Evolutionary conservation across 2,888 invertebrate genomes (phyloP), one percentile per base, ranked within the genome.

Genomic region (Drosophila quinaria): DNA sequence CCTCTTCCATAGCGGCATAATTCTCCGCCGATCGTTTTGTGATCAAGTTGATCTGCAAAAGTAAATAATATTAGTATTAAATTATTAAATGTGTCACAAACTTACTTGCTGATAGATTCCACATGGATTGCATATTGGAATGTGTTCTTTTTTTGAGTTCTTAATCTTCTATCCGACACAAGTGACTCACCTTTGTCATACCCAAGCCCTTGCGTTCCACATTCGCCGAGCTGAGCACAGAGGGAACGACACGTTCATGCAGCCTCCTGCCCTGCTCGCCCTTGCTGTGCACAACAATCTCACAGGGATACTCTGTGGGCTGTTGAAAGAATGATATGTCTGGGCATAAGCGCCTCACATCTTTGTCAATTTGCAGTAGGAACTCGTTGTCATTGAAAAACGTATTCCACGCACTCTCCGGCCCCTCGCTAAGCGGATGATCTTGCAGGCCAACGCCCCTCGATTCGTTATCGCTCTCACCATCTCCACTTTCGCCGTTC

Each of bases 311-410:
- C 74, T 97, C 97, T 1, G 98, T 98, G 13, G 98, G 96, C 55
- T 94, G 96, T 93, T 99, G 99, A 93, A 99, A 99, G 93, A 99
- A 99, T 59, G 98, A 98, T 91, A 98, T 97, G 92, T 99, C 99
- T 11, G 99, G 99, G 91, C 98, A 98, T 2, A 99, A 93, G 58
- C 99, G 95, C 78, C 98, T 95, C 51, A 98, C 98, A 93, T 99
- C 98, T 92, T 99, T 99, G 92, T 99, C 99, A 86, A 99, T 99
- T 94, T 99, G 99, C 46, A 98, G 93, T 42, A 99, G 93, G 68
- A 99, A 98, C 93, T 99, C 98, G 92, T 99, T 99, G 92, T 99
- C 99, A 92, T 97, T 97, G 93, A 99, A 99, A 93, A 96, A 99
- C 3, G 96, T 96, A 87, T 92, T 96, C 99, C 99, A 99, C 51